Base-by-base conservation (phyloP, 2,797 vertebrate species). In the Diglossa cyanea region DNA sequence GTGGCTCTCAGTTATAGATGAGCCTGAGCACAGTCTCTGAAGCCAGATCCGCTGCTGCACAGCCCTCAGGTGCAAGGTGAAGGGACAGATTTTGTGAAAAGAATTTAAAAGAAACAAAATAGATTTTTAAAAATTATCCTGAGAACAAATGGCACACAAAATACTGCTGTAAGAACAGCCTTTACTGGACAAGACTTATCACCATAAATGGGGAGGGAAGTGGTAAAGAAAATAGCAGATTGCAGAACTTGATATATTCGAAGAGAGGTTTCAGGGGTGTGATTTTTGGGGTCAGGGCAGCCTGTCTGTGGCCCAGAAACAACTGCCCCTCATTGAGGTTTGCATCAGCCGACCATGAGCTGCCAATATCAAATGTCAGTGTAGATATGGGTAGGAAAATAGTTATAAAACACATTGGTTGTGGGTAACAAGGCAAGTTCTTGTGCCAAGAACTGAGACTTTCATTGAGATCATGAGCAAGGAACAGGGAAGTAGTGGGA, bases 1-100 rank as follows among this genome's bases (percentile, higher is more conserved):
- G 68, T 65, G 84, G 42, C 42, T 72, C 37, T 91, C 70, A 75
- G 63, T 45, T 73, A 71, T 6, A 76, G 63, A 95, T 63, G 60
- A 93, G 40, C 8, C 44, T 62, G 48, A 76, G 31, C 16, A 39
- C 0, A 0, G 10, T 21, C 28, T 74, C 61, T 54, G 58, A 71
- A 88, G 26, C 8, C 42, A 63, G 7, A 16, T 19, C 19, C 11
- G 21, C 21, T 25, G 6, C 39, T 2, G 1, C 31, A 71, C 50
- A 50, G 23, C 45, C 62, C 72, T 61, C 1, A 1, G 71, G 14
- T 37, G 30, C 19, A 47, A 77, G 24, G 11, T 11, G 5, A 72
- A 93, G 26, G 13, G 12, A 62, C 5, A 13, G 25, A 17, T 70
- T 63, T 78, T 30, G 7, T 30, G 24, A 17, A 82, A 89, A 80